These are phyloP conservation scores for Macrophya annulata DNA, from an alignment of 2,888 invertebrate genomes.

Conservation along the genomic window DNA sequence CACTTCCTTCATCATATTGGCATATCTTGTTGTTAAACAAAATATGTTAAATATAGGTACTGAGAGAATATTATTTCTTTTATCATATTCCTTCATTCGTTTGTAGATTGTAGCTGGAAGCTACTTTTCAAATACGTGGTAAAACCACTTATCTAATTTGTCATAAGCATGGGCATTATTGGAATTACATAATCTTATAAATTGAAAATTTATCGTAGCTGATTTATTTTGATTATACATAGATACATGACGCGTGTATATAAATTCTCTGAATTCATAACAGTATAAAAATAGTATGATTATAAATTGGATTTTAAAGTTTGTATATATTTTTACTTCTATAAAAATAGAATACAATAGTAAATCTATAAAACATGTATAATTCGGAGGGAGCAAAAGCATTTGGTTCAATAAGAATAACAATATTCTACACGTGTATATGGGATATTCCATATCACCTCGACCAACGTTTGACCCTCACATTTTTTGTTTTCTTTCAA, in stretches of 20 bases:
- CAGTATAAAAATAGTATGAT: slow-evolving; percentile 34
- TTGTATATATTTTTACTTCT: slow-evolving; percentile 20
- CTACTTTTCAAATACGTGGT: neutral
- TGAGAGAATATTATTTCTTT: neutral
- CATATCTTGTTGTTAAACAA: neutral
- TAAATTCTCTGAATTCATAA: slow-evolving; percentile 17
- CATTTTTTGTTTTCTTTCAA: too few relatives aligned
- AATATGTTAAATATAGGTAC: neutral
- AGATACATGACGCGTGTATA: neutral
- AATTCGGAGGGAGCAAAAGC: neutral
- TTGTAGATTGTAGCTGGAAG: neutral
- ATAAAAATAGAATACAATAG: neutral
- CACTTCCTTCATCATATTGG: neutral
- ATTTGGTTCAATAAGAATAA: neutral
- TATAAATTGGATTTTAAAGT: neutral
- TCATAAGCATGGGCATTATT: neutral
- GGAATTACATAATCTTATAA: neutral
- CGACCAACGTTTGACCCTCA: too few relatives aligned
- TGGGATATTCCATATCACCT: too few relatives aligned
- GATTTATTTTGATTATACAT: slow-evolving; percentile 31
- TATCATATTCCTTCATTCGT: neutral
- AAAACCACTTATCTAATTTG: neutral
- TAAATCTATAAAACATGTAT: neutral
- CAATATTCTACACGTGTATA: neutral
- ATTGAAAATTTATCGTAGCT: slow-evolving; percentile 10